A percentile compares a stretch with the other conserved stretches of the same genome.
These are phyloP conservation scores for Tadarida brasiliensis DNA, from an alignment of 2,797 vertebrate species.

Conservation along the genomic window DNA sequence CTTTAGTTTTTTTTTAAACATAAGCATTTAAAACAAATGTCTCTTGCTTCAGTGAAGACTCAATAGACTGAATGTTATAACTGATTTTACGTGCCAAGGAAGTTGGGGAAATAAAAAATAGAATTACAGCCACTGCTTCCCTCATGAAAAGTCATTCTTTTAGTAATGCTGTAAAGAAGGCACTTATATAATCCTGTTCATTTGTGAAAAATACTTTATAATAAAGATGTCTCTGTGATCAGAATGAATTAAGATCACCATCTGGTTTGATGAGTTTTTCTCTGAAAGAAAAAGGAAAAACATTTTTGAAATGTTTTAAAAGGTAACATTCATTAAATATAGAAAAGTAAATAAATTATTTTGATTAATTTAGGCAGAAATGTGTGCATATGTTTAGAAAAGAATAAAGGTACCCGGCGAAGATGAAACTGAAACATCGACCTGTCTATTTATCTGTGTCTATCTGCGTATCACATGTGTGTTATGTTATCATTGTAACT, in stretches of 20 bases:
- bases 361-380: conserved; percentile 37
- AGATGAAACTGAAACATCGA: background rate
- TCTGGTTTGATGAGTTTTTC: conserved; percentile 81
- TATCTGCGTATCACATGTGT: background rate
- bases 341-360: conserved; percentile 42
- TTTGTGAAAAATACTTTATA: conserved; percentile 84
- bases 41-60: conserved; percentile 81
- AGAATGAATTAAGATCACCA: conserved; percentile 88
- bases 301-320: conserved; percentile 46
- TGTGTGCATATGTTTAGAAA: background rate
- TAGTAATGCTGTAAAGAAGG: conserved; percentile 85
- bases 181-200: conserved; percentile 84
- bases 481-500: background rate
- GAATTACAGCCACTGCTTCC: conserved; percentile 83
- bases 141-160: conserved; percentile 84
- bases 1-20: conserved; percentile 77
- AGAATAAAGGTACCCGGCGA: background rate
- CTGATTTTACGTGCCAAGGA: conserved; percentile 85
- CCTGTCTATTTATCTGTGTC: background rate
- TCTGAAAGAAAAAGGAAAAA: conserved; percentile 64
- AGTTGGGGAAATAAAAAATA: conserved; percentile 85
- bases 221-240: conserved; percentile 85
- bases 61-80: conserved; percentile 86
- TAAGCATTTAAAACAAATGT: conserved; percentile 82
- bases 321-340: conserved; percentile 42